Evolutionary conservation across 64 coral and sea anemone genomes (phyloP), one percentile per base, ranked within the genome.

Genomic region (Pocillopora verrucosa): DNA sequence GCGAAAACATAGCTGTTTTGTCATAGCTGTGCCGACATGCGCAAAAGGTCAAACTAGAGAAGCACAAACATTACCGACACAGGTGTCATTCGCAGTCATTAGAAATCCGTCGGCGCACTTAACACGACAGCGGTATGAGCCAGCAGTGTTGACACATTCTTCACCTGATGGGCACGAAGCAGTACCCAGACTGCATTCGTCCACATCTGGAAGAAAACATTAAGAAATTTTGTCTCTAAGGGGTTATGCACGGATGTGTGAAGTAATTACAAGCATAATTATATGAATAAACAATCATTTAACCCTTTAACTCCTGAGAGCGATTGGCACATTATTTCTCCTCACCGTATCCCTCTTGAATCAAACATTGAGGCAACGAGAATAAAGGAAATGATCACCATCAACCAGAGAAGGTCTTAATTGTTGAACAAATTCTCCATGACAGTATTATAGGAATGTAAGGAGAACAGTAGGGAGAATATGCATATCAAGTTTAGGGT

Each of bases 51-150:
- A 13, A 63, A 63, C 61, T 10, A 67, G 64, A 67, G 64, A 67
- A 16, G 64, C 19, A 16, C 64, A 19, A 67, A 67, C 14, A n/a
- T n/a, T 87, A 92, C 90, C 90, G 20, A 73, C 61, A 74, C 90
- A 92, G 16, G 74, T 87, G 20, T 86, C 90, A 61, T 92, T 79
- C 1, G 36, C 74, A 26, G 83, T 34, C 90, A 67, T 92, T 24
- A 76, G 24, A 77, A 79, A 92, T 19, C 90, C 90, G 58, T 34
- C 38, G 22, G 74, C 30, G n/a, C 90, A 92, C 41, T 24, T 56
- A 34, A 16, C 15, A 59, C 69, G 75, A 74, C 90, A 92, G n/a
- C 73, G 83, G 60, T 80, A 92, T 59, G 75, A 65, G 22, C 90
- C 90, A 64, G 13, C 10, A 25, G 82, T 87, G 68, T 92, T 92